phyloP scores from a whole-genome alignment of 2,888 invertebrate genomes.

The Spicauda simplicius region DNA sequence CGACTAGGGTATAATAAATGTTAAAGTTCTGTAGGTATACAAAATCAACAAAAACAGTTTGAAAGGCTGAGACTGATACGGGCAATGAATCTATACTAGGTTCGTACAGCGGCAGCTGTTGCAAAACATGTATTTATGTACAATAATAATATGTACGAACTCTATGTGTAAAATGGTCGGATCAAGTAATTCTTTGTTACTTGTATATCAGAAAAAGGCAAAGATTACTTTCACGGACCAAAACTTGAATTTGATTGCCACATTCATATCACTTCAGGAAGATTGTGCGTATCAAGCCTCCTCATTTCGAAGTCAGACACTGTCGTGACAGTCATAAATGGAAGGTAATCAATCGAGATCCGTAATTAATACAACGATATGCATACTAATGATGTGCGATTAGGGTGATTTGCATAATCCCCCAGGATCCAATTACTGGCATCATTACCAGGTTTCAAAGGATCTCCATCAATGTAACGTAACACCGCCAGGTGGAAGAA shows the following conservation, averaged over 20 bases:
- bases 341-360: constrained; percentile 41
- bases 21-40: too few species aligned
- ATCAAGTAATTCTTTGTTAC: too few species aligned
- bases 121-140: too few species aligned
- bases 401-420: constrained; percentile 44
- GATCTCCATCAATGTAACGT: constrained; percentile 15
- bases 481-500: background rate
- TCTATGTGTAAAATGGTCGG: too few species aligned
- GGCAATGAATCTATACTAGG: too few species aligned
- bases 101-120: too few species aligned
- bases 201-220: too few species aligned
- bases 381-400: constrained; percentile 44
- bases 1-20: too few species aligned
- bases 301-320: constrained; percentile 34
- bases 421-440: constrained; percentile 39
- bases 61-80: too few species aligned
- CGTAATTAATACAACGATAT: constrained; percentile 44
- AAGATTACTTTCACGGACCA: too few species aligned
- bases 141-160: too few species aligned
- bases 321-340: constrained; percentile 40
- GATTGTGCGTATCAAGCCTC: constrained; percentile 2
- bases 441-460: constrained; percentile 30
- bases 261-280: background rate
- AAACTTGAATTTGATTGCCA: background rate
- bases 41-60: too few species aligned